Conservation (phyloP, 37 sponge, comb jelly and placozoan species). For the Chondrilla cf. caribensis region DNA sequence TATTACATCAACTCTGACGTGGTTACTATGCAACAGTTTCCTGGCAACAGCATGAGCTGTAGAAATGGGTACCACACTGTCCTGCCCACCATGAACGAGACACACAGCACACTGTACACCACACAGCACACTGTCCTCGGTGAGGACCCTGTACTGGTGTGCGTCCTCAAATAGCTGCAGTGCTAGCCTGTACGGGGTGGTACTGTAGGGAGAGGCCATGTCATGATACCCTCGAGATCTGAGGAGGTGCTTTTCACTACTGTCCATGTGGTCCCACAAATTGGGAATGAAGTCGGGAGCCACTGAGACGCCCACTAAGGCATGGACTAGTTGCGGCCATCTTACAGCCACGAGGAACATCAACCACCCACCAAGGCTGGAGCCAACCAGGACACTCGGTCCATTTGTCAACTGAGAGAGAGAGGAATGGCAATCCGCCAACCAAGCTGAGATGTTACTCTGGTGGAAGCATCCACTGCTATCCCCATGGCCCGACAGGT, state of each 20-base stretch:
- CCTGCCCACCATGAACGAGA: too few relatives aligned
- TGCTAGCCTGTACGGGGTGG: too few relatives aligned
- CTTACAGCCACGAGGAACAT: conserved; percentile 70
- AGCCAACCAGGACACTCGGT: conserved; percentile 60
- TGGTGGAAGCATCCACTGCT: conserved; percentile 42
- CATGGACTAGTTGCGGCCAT: conserved; percentile 56
- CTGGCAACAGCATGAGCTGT: too few relatives aligned
- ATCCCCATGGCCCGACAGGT: conserved; percentile 60
- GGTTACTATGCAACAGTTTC: too few relatives aligned
- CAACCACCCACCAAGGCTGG: conserved; percentile 69
- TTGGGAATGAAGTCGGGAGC: conserved; percentile 56
- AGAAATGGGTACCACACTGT: too few relatives aligned
- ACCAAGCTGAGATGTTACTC: conserved; percentile 65
- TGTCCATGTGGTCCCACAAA: conserved; percentile 52
- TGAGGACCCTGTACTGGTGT: too few relatives aligned
- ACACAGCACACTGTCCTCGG: too few relatives aligned
- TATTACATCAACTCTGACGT: too few relatives aligned
- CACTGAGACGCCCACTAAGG: conserved; percentile 56
- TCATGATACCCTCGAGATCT: too few relatives aligned
- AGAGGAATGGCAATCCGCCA: conserved; percentile 50
- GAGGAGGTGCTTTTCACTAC: not conserved
- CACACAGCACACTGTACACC: too few relatives aligned
- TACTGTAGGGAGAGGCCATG: too few relatives aligned
- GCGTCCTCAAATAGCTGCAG: too few relatives aligned
- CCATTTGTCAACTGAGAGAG: conserved; percentile 41